Evolutionary conservation across 2,797 vertebrate genomes (phyloP).

Genomic region (Holocentrus rufus): DNA sequence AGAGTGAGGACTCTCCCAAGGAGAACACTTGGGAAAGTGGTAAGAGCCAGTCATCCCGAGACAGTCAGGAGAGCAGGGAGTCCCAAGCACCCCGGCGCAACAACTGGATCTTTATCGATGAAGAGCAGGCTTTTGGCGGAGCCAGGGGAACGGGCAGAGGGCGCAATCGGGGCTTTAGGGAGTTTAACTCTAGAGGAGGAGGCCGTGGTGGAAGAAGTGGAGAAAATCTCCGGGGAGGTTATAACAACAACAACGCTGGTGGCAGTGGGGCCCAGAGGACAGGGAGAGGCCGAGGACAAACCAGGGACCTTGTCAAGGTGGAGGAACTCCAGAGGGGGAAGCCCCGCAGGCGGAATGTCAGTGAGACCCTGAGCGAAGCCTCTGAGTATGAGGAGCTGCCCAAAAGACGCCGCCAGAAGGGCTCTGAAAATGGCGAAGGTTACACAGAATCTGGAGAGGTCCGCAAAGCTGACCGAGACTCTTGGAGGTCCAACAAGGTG

Average conservation of each 20-base stretch:
- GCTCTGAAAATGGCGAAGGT: slow-evolving; percentile 85
- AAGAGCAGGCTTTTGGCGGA: slow-evolving; percentile 94
- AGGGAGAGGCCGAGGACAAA: slow-evolving; percentile 83
- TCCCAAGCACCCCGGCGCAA: slow-evolving; percentile 87
- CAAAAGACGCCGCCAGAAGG: slow-evolving; percentile 92
- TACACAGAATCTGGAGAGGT: slow-evolving; percentile 81
- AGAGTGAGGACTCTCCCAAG: slow-evolving; percentile 78
- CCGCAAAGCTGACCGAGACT: slow-evolving; percentile 89
- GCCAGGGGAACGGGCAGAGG: slow-evolving; percentile 86
- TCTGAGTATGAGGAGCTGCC: slow-evolving; percentile 98
- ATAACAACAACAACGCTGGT: slow-evolving; percentile 65
- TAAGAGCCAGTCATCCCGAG: slow-evolving; percentile 78
- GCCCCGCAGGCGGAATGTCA: slow-evolving; percentile 91
- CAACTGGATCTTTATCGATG: slow-evolving; percentile 99
- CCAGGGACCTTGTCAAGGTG: slow-evolving; percentile 85
- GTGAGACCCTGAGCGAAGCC: slow-evolving; percentile 94
- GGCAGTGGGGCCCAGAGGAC: slow-evolving; percentile 71
- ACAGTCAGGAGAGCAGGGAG: slow-evolving; percentile 81
- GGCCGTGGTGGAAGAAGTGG: slow-evolving; percentile 70
- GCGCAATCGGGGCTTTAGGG: slow-evolving; percentile 90
- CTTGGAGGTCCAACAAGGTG: slow-evolving; percentile 94
- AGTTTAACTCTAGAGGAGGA: slow-evolving; percentile 89
- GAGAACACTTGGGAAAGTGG: slow-evolving; percentile 83
- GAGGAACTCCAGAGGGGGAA: slow-evolving; percentile 93
- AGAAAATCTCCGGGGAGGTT: slow-evolving; percentile 72